These are phyloP conservation scores for Dolichopus griseipennis DNA, from an alignment of 2,888 invertebrate genomes.

Conservation along the genomic window DNA sequence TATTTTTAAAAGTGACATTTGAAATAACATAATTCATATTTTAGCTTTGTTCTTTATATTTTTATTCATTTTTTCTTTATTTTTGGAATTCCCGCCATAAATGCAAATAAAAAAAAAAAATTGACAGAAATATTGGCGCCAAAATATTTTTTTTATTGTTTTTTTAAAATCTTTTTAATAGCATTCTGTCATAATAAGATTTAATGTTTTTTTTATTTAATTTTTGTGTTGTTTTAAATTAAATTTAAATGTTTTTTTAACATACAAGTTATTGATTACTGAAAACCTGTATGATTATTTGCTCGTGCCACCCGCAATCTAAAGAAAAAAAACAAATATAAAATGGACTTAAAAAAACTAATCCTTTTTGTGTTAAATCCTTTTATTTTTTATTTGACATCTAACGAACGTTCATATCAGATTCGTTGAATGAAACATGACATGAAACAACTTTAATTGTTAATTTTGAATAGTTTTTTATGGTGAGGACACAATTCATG, in stretches of 20 bases:
- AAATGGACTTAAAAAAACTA: not conserved
- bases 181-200: not conserved
- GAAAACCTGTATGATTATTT: not conserved
- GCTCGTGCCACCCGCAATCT: not conserved
- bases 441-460: too few species aligned
- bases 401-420: not conserved
- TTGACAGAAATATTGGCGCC: not conserved
- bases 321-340: not conserved
- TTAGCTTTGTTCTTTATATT: not conserved
- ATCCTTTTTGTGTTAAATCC: not conserved
- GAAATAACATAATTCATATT: not conserved
- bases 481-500: too few species aligned
- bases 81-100: not conserved
- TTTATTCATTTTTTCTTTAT: not conserved
- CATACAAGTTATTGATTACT: not conserved
- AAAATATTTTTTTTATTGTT: not conserved
- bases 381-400: not conserved
- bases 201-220: too few species aligned
- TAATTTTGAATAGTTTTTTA: too few species aligned
- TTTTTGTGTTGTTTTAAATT: too few species aligned
- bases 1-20: not conserved
- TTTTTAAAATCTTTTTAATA: not conserved
- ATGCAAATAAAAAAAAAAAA: not conserved
- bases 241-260: not conserved
- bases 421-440: too few species aligned